These are phyloP conservation scores for Oophaga sylvatica DNA, from an alignment of 2,797 vertebrate genomes.

Conservation along the genomic window DNA sequence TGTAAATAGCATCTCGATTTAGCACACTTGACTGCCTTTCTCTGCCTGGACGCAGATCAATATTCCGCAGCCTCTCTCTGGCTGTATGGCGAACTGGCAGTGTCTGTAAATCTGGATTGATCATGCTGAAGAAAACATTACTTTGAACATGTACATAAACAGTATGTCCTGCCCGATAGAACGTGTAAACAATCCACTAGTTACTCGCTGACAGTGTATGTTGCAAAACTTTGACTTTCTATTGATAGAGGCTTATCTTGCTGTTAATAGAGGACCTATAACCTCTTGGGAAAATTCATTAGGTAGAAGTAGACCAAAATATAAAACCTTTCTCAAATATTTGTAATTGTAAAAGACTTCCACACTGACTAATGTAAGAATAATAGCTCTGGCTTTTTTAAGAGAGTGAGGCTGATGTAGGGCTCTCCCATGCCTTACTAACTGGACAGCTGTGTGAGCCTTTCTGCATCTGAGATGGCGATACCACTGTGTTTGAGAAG, in stretches of 20 bases:
- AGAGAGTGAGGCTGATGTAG: no score
- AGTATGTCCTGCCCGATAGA: constrained; percentile 14
- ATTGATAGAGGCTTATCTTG: background rate
- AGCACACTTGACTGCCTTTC: constrained; percentile 52
- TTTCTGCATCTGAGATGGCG: no score
- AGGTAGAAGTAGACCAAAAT: no score
- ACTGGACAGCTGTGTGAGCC: no score
- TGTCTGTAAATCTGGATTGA: constrained; percentile 45
- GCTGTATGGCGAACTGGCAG: constrained; percentile 45
- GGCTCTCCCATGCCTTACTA: no score
- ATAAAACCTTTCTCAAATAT: no score
- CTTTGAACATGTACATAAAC: constrained; percentile 44
- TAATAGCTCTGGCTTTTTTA: no score
- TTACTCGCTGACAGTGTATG: background rate
- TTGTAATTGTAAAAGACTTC: no score
- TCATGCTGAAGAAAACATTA: constrained; percentile 50
- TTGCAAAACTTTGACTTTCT: background rate
- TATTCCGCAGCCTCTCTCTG: constrained; percentile 56
- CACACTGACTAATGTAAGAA: no score
- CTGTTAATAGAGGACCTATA: background rate
- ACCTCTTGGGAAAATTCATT: no score
- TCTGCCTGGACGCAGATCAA: constrained; percentile 55
- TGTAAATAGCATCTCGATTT: constrained; percentile 55
- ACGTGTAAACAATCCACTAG: constrained; percentile 32
- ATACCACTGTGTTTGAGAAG: no score